Evolutionary conservation across 1,140 invertebrate species (phyloP).

Genomic region (Linepithema humile): DNA sequence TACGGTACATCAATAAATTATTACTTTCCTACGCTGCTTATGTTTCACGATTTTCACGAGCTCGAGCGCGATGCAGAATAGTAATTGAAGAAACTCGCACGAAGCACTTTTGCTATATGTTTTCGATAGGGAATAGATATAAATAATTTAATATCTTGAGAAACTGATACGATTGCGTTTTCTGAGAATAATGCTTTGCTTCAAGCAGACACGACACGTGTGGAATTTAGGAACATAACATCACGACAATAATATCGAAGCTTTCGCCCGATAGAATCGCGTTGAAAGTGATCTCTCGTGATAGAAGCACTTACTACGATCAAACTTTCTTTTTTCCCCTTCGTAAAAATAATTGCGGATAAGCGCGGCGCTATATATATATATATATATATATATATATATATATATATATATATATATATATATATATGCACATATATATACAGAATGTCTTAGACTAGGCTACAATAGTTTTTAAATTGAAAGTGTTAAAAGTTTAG

Average conservation of each 20-base stretch:
- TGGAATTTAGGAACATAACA: slow-evolving; percentile 63
- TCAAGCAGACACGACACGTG: slow-evolving; percentile 52
- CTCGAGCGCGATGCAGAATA: neutral
- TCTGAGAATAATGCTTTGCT: slow-evolving; percentile 69
- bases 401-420: too few species aligned
- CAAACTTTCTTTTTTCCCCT: slow-evolving; percentile 18
- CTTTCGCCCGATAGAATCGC: slow-evolving; percentile 52
- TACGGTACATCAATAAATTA: neutral
- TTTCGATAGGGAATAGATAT: slow-evolving; percentile 62
- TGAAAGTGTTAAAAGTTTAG: too few species aligned
- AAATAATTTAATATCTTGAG: slow-evolving; percentile 79
- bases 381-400: too few species aligned
- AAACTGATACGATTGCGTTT: slow-evolving; percentile 77
- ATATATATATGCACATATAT: too few species aligned
- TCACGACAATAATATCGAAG: slow-evolving; percentile 3
- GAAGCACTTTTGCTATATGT: slow-evolving; percentile 49
- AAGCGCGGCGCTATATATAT: neutral
- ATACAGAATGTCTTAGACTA: too few species aligned
- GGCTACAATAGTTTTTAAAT: too few species aligned
- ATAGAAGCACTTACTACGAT: slow-evolving; percentile 67
- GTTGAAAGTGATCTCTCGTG: slow-evolving; percentile 54
- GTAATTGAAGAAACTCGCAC: neutral
- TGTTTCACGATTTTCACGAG: slow-evolving; percentile 46
- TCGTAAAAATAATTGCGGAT: slow-evolving; percentile 46
- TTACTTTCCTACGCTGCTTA: neutral